Evolutionary conservation across 2,888 invertebrate species (phyloP), one percentile per base, ranked within the genome.

Genomic region (Chouioia cunea): DNA sequence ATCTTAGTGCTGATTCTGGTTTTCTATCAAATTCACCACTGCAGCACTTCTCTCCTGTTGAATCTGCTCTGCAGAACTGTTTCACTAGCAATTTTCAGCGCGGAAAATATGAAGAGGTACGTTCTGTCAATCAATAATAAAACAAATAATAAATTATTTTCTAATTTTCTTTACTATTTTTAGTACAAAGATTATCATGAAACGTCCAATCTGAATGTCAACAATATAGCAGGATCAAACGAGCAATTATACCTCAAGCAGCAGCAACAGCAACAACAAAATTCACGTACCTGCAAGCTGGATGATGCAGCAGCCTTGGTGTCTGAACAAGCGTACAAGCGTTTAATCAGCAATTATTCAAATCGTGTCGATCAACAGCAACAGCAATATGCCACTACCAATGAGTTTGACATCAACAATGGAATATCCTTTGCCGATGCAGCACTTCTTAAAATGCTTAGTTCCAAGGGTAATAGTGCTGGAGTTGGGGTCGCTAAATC

Each of bases 11-110:
- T 2, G 84, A 85, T 73, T 81, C 83, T n/a, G 80, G 81, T 44
- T 84, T 84, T 67, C 71, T 82, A 22, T 80, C 82, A 4, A 84
- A 82, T 59, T 84, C 85, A 2, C 79, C 83, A 4, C 73, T 82
- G 18, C 85, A 84, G 66, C 83, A 83, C 68, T 84, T 82, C 57
- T 84, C 85, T 20, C 80, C 85, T 0, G 79, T 78, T n/a, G 84
- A 85, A 18, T 78, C 77, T 15, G 67, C 76, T 20, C 54, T 84
- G 44, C 83, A 84, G 46, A 81, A 81, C 73, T 82, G 79, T 69
- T 80, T 80, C 36, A 72, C 78, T 20, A 80, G 73, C 65, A 81
- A 80, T 74, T 77, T 81, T 62, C 79, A 79, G 27, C 80, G 81
- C 15, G 70, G 76, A 22, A 80, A 79, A 69, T 80, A 75, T 57